Conservation (phyloP, 1,140 invertebrate genomes). For the Nasonia giraulti region DNA sequence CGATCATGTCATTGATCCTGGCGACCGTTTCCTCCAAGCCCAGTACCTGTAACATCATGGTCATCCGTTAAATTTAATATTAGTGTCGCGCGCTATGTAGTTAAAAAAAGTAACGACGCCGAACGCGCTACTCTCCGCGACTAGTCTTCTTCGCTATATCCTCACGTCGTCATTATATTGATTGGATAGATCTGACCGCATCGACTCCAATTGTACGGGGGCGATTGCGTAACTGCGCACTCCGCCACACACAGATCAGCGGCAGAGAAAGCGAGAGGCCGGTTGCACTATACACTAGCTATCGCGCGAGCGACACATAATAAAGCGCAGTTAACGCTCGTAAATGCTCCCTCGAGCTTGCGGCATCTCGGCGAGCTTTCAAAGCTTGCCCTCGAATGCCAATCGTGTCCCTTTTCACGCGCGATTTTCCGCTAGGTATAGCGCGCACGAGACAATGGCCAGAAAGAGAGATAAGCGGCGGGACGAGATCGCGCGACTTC, state of each 20-base stretch:
- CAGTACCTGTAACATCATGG: constrained; percentile 70
- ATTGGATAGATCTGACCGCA: constrained; percentile 53
- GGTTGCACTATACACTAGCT: too few relatives aligned
- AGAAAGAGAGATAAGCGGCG: too few relatives aligned
- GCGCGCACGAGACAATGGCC: background rate
- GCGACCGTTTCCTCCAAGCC: constrained; percentile 85
- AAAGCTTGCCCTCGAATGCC: background rate
- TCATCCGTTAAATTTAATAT: background rate
- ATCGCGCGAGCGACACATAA: background rate
- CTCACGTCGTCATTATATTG: constrained; percentile 33
- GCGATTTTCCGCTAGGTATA: background rate
- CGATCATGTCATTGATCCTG: constrained; percentile 84
- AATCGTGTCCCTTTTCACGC: background rate
- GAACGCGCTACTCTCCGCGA: background rate
- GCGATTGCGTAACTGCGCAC: constrained; percentile 19
- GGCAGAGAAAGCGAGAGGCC: background rate
- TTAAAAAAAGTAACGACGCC: background rate
- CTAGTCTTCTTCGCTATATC: background rate
- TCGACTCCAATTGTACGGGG: constrained; percentile 49
- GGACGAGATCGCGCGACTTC: too few relatives aligned
- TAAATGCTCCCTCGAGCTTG: background rate
- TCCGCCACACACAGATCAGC: too few relatives aligned
- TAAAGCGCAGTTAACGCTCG: constrained; percentile 21
- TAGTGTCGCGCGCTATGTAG: background rate
- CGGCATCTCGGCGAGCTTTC: background rate